These are phyloP conservation scores for Platysternon megacephalum DNA, from an alignment of 2,113 vertebrate genomes.

Conservation along the genomic window DNA sequence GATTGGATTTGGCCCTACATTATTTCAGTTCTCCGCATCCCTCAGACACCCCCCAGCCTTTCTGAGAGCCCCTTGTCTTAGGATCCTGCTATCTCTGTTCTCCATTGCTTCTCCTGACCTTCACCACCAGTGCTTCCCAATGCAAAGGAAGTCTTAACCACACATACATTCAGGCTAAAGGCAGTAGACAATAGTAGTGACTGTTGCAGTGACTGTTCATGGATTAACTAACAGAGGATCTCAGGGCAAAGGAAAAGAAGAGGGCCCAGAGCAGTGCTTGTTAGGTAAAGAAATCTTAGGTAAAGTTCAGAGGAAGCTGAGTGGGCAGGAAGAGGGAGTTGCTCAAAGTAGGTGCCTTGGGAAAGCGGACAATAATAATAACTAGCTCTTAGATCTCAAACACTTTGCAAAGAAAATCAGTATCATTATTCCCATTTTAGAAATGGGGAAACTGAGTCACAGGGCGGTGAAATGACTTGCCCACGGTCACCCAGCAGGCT, in stretches of 20 bases:
- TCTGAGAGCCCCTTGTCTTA: background rate
- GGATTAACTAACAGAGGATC: background rate
- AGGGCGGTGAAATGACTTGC: background rate
- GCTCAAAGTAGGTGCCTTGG: background rate
- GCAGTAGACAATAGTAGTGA: background rate
- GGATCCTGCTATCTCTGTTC: background rate
- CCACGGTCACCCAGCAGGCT: background rate
- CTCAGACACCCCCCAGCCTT: background rate
- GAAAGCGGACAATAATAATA: background rate
- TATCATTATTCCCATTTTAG: background rate
- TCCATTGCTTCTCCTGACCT: background rate
- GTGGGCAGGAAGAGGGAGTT: background rate
- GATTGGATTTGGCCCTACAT: too few relatives aligned
- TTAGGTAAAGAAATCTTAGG: background rate
- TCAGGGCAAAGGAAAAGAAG: background rate
- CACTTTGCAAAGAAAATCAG: background rate
- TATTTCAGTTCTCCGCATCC: background rate
- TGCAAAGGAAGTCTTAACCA: background rate
- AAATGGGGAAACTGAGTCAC: background rate
- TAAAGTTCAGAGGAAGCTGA: background rate
- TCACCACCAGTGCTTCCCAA: background rate
- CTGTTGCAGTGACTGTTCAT: background rate
- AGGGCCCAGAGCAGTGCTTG: accelerated
- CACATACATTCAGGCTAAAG: background rate
- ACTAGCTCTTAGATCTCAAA: background rate